Evolutionary conservation across 1,140 invertebrate genomes (phyloP).

Genomic region (Halyomorpha halys): DNA sequence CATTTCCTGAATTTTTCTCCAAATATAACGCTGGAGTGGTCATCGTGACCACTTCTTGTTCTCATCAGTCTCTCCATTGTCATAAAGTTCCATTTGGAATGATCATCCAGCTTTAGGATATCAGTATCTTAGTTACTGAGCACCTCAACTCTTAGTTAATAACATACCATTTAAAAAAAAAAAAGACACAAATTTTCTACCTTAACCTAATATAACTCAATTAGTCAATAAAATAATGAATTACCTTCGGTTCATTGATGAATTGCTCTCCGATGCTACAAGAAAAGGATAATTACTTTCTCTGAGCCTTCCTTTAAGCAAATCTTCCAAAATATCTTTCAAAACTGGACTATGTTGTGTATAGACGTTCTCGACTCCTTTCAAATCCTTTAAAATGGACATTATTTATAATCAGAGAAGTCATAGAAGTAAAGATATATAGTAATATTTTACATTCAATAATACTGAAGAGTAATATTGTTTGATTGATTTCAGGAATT

Average conservation of each 20-base stretch:
- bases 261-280: slow-evolving; percentile 39
- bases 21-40: too few species aligned
- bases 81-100: too few species aligned
- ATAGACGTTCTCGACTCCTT: slow-evolving; percentile 95
- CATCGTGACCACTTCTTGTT: too few species aligned
- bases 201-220: too few species aligned
- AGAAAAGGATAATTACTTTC: slow-evolving; percentile 74
- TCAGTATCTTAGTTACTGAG: too few species aligned
- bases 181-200: not conserved
- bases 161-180: too few species aligned
- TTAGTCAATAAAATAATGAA: not conserved
- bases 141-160: too few species aligned
- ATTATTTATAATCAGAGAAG: slow-evolving; percentile 17
- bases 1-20: too few species aligned
- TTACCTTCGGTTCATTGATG: slow-evolving; percentile 28
- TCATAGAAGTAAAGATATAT: not conserved
- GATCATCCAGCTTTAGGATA: too few species aligned
- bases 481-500: too few species aligned
- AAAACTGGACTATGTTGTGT: slow-evolving; percentile 87
- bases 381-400: slow-evolving; percentile 50
- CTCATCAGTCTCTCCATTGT: too few species aligned
- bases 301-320: slow-evolving; percentile 76
- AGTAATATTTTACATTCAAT: not conserved
- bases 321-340: slow-evolving; percentile 74
- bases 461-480: too few species aligned